Evolutionary conservation across 1,140 invertebrate genomes (phyloP), one percentile per base, ranked within the genome.

Genomic region (Trigoniulus corallinus): DNA sequence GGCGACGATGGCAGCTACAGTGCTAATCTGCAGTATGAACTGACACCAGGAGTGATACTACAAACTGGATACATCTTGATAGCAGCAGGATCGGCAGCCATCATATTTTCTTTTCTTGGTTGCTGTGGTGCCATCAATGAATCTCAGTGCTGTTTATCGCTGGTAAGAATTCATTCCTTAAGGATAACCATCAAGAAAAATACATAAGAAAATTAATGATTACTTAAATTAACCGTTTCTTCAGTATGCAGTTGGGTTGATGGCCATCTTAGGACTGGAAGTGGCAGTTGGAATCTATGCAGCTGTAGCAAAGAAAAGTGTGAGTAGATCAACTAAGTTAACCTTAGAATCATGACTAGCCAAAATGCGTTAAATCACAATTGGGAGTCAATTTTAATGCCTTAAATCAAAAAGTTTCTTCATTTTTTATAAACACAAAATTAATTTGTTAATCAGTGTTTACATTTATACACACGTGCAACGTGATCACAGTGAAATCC

Each of bases 91-190:
- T 76, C 77, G 22, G 72, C 85, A 55, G 80, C 88, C 58, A 87
- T 88, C 66, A 67, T 88, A 48, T 73, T 88, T 54, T 84, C 82
- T 49, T 87, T 88, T 67, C 65, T 88, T 34, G 86, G 86, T 27
- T 89, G 86, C 60, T 86, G 86, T 62, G 86, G 86, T 37, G 84
- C 86, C 10, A 74, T 87, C 59, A 76, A 81, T 62, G 84, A 88
- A 63, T 86, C 80, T 48, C 74, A 79, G 57, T 82, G 82, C 64
- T 74, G 88, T 61, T 73, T 89, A 7, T 78, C 76, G 26, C 70
- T 79, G 61, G 83, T 84, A 73, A 75, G 79, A 77, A 52, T 56
- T 26, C 25, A 7, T 34, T 34, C 15, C 15, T 34, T 34, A 34
- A 34, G 15, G 29, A 34, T 49, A 13, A 55, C 26, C 29, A 18